These are phyloP conservation scores for Chiroxiphia lanceolata DNA, from an alignment of 2,797 vertebrate species.

Conservation along the genomic window DNA sequence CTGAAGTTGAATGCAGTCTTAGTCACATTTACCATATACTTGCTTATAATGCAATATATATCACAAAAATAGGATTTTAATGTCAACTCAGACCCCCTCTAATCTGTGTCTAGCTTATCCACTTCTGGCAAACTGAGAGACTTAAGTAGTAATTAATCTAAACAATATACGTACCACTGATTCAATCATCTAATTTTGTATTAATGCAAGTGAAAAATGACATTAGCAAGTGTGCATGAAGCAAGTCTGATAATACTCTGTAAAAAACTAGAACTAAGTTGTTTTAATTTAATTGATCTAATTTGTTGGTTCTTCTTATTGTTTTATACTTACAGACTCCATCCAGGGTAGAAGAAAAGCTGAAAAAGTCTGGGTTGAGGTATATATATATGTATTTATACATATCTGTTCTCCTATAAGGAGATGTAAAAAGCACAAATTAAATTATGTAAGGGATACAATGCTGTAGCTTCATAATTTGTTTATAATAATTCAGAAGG, in stretches of 20 bases:
- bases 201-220: conserved; percentile 44
- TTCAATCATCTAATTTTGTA: conserved; percentile 47
- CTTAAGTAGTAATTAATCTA: conserved; percentile 50
- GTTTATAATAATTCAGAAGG: background rate
- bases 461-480: background rate
- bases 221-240: background rate
- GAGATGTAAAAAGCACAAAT: background rate
- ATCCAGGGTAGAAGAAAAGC: background rate
- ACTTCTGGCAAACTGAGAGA: conserved; percentile 35
- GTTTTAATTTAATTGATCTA: conserved; percentile 8
- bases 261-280: conserved; percentile 14
- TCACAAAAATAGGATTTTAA: conserved; percentile 19
- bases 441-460: background rate
- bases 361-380: background rate
- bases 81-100: conserved; percentile 43
- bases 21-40: background rate
- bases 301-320: background rate
- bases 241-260: background rate
- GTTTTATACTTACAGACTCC: background rate
- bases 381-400: background rate
- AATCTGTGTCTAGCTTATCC: conserved; percentile 52
- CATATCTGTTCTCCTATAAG: background rate
- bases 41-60: conserved; percentile 27
- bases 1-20: background rate
- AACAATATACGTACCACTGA: conserved; percentile 26